Evolutionary conservation across 2,113 vertebrate species (phyloP).

Genomic region (Heteronetta atricapilla): DNA sequence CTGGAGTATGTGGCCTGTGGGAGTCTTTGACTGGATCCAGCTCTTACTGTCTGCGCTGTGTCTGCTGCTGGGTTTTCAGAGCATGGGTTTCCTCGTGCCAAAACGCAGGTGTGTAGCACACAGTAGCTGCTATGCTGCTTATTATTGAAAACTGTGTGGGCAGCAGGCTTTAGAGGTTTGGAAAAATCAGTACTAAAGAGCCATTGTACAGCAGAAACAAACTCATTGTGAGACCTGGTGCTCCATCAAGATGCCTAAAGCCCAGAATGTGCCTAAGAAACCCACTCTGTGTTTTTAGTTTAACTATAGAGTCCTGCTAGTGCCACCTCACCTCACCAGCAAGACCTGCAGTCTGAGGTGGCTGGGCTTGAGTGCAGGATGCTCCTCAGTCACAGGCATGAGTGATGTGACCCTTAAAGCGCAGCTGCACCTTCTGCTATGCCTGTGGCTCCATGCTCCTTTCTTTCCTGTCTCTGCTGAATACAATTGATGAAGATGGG

Average conservation of each 20-base stretch:
- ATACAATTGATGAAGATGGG: fast-evolving
- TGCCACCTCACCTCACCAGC: neutral
- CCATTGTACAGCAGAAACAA: neutral
- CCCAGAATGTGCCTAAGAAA: neutral
- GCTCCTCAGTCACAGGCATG: too few species aligned
- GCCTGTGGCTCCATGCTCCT: neutral
- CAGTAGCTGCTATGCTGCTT: neutral
- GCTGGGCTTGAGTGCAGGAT: neutral
- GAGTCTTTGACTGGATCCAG: neutral
- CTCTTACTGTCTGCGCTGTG: neutral
- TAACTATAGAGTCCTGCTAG: neutral
- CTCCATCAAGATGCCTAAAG: neutral
- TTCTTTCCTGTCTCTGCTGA: neutral
- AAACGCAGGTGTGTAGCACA: neutral
- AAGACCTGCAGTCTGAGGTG: fast-evolving
- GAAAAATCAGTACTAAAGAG: neutral
- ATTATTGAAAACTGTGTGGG: neutral
- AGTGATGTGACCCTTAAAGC: too few species aligned
- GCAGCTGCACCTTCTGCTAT: too few species aligned
- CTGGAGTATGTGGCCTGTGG: neutral
- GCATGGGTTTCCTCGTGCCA: neutral
- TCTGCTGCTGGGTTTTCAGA: neutral
- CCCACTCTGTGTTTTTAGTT: neutral
- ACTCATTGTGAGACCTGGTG: neutral
- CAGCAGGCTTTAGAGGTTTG: neutral